Base-by-base conservation (phyloP, 2,113 vertebrate species). In the Catharus bicknelli region DNA sequence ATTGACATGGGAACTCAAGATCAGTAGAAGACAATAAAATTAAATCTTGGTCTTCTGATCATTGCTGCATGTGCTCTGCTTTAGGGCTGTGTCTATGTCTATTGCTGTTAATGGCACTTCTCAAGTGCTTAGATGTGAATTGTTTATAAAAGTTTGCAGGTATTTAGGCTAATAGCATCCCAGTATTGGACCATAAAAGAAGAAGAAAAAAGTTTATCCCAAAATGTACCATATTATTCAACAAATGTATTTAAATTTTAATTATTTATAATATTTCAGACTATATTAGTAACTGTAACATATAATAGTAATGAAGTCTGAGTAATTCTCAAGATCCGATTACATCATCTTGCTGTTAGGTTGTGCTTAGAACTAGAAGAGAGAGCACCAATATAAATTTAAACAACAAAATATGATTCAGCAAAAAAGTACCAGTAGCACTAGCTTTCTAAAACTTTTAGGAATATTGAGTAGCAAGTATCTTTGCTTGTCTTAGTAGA, bases 191-290 rank as follows among this genome's bases (percentile, higher is more conserved):
- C 69, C 20, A 9, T 2, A 66, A 47, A 16, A 88, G n/a, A 81
- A 74, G 43, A 61, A 81, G 13, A 7, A 55, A 75, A 66, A 67
- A 26, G 16, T 5, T 2, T 55, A 42, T 77, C 30, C 36, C 27
- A 72, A 70, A 68, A 75, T 55, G 32, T n/a, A 30, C 45, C 42
- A 42, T 69, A 82, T 82, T 93, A 82, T 93, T 90, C 66, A 78
- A 78, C 12, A 93, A 89, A 84, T 84, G 47, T 89, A 66, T 92
- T 92, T 84, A 68, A 48, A 22, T 75, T 88, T 94, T 64, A 92
- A 93, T 95, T 86, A 86, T 95, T 95, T 76, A 84, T 87, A 82
- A 19, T 20, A 75, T 90, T 93, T 94, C 61, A 96, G 77, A 73
- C 34, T 81, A 69, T 79, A 38, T 82, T 89, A 93, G 61, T 63